Conservation (phyloP, 2,888 invertebrate genomes). For the Oxytorus armatus region DNA sequence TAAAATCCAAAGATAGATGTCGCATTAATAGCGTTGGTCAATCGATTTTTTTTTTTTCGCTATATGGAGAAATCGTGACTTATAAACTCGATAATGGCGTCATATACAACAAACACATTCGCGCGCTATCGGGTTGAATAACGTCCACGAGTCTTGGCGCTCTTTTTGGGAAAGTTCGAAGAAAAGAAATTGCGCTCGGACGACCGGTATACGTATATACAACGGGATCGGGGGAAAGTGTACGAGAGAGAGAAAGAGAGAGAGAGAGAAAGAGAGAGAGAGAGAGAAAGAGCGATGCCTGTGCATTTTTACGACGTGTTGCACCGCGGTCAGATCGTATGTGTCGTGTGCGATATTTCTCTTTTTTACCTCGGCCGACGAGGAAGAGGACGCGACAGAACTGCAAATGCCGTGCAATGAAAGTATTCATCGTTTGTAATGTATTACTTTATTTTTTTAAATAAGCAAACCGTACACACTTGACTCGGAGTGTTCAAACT, state of each 20-base stretch:
- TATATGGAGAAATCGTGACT: not conserved
- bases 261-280: too few species aligned
- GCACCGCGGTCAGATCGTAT: not conserved
- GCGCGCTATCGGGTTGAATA: conserved; percentile 13
- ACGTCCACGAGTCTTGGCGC: conserved; percentile 7
- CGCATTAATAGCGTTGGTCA: conserved; percentile 20
- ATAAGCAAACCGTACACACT: not conserved
- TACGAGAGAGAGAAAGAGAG: too few species aligned
- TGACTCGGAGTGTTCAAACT: not conserved
- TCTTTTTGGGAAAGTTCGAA: conserved; percentile 56
- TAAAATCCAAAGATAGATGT: conserved; percentile 5
- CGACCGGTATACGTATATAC: conserved; percentile 51
- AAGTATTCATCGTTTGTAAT: conserved; percentile 56
- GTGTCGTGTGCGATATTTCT: conserved; percentile 10
- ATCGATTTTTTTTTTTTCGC: conserved; percentile 13
- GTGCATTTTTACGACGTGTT: conserved; percentile 1
- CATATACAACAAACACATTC: conserved; percentile 41
- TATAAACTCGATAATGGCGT: conserved; percentile 13
- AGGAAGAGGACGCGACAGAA: conserved; percentile 36
- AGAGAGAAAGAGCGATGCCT: not conserved
- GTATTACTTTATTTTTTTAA: conserved; percentile 27
- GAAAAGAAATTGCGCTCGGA: conserved; percentile 48
- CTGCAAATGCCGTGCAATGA: conserved; percentile 60
- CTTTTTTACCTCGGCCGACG: conserved; percentile 11
- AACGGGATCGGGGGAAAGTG: conserved; percentile 60